Conservation (phyloP, 2,113 vertebrate species). For the Jaculus jaculus region DNA sequence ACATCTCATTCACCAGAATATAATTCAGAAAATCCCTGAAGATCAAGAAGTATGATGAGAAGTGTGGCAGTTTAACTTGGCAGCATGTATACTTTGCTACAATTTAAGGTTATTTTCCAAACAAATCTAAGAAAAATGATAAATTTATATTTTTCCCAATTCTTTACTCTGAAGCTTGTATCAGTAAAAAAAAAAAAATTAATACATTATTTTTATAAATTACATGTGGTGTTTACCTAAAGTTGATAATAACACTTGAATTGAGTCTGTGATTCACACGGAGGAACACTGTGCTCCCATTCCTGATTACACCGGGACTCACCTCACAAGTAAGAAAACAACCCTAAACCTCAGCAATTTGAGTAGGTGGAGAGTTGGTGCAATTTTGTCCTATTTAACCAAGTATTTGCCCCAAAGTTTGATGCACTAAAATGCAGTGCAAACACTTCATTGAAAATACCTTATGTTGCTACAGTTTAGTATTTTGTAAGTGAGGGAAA, state of each 20-base stretch:
- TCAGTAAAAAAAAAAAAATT: background rate
- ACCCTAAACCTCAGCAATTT: background rate
- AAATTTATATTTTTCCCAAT: background rate
- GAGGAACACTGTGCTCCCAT: background rate
- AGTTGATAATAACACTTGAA: background rate
- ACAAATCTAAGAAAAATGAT: background rate
- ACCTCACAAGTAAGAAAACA: background rate
- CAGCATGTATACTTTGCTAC: background rate
- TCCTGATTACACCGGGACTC: background rate
- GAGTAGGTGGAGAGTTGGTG: background rate
- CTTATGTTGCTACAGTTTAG: background rate
- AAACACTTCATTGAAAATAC: background rate
- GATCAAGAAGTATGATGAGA: background rate
- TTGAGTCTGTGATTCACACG: background rate
- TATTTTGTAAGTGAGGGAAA: background rate
- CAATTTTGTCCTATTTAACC: background rate
- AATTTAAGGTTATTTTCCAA: background rate
- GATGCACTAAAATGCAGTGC: background rate
- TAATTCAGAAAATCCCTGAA: background rate
- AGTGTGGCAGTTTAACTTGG: background rate
- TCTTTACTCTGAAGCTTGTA: background rate
- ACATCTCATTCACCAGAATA: background rate
- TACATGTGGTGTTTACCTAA: background rate
- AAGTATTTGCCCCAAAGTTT: background rate
- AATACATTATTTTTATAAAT: background rate